phyloP scores from a whole-genome alignment of 2,797 vertebrate species.

The Poeciliopsis gracilis region DNA sequence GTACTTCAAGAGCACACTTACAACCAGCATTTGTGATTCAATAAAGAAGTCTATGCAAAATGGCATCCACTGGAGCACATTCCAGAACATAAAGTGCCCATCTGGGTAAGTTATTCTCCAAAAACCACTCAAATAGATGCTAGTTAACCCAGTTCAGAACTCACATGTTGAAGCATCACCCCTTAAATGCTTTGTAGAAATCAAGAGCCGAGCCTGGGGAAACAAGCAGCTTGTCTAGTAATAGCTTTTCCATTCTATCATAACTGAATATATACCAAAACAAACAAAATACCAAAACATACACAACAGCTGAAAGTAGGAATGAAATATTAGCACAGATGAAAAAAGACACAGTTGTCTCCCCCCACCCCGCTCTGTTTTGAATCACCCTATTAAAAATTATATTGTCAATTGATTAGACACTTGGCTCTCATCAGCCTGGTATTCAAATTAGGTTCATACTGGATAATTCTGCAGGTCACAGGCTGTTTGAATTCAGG shows the following conservation, averaged over 20 bases:
- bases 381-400: conserved; percentile 10
- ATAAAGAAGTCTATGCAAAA: not conserved
- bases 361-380: not conserved
- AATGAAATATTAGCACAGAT: conserved; percentile 9
- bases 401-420: conserved; percentile 13
- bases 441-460: conserved; percentile 15
- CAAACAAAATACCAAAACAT: conserved; percentile 21
- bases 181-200: not conserved
- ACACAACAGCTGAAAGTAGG: conserved; percentile 4
- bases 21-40: not conserved
- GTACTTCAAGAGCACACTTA: not conserved
- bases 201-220: too few relatives aligned
- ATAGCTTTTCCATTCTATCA: not conserved
- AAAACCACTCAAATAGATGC: not conserved
- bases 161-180: not conserved
- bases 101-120: not conserved
- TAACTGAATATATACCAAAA: conserved; percentile 7
- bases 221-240: not conserved
- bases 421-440: conserved; percentile 13
- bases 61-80: not conserved
- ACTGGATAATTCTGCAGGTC: conserved; percentile 17
- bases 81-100: not conserved
- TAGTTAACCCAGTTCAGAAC: not conserved
- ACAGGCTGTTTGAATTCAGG: not conserved
- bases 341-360: conserved; percentile 1